Evolutionary conservation across 1,140 invertebrate genomes (phyloP).

Genomic region (Drosophila chauvacae): DNA sequence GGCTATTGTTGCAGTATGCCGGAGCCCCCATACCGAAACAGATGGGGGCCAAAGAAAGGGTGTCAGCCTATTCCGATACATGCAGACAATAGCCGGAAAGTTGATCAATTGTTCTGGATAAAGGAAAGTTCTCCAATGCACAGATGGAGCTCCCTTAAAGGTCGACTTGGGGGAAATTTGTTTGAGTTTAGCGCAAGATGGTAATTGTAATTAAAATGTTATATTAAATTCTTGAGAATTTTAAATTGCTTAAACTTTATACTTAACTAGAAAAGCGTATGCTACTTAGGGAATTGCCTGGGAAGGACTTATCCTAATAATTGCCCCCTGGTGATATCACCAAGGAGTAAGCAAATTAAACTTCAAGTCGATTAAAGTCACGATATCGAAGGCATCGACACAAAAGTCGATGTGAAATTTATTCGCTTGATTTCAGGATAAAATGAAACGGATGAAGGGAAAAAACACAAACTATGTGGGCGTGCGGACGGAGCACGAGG

Average conservation of each 20-base stretch:
- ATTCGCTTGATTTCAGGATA: conserved; percentile 13
- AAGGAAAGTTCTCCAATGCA: conserved; percentile 4
- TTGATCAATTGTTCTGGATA: conserved; percentile 37
- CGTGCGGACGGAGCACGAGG: conserved; percentile 24
- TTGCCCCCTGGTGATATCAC: background rate
- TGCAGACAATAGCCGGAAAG: conserved; percentile 37
- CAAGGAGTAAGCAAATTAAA: background rate
- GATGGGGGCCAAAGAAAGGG: conserved; percentile 6
- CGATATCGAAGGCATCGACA: conserved; percentile 18
- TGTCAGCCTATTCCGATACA: conserved; percentile 27
- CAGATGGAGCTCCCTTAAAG: conserved; percentile 19
- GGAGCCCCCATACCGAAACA: conserved; percentile 9
- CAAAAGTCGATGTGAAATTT: conserved; percentile 19
- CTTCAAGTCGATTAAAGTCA: conserved; percentile 18
- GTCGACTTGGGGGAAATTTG: conserved; percentile 14
- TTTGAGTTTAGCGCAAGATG: conserved; percentile 10
- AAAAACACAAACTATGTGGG: conserved; percentile 3
- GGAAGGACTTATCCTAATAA: background rate
- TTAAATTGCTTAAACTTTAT: background rate
- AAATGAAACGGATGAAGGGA: background rate
- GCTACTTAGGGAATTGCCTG: background rate
- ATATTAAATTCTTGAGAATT: background rate
- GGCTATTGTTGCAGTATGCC: conserved; percentile 58
- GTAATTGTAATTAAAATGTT: conserved; percentile 3
- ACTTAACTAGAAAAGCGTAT: no score